A percentile compares a stretch with the other conserved stretches of the same genome.
Evolutionary conservation across 64 coral and sea anemone species (phyloP).

Genomic region (Orbicella faveolata): DNA sequence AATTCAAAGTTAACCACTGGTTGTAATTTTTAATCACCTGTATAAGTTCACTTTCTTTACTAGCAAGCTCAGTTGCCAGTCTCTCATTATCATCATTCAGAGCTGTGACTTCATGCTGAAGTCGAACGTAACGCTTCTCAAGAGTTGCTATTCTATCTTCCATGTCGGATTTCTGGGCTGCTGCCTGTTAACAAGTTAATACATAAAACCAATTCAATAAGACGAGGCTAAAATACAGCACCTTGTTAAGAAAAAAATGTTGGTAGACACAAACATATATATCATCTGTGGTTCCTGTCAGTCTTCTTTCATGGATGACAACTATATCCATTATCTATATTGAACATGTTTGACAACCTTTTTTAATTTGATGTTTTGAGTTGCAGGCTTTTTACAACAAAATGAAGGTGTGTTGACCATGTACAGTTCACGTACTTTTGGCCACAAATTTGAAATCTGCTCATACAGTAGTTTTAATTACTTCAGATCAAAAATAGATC

Average conservation of each 20-base stretch:
- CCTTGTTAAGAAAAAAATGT: not conserved
- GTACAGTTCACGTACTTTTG: too few relatives aligned
- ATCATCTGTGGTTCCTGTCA: too few relatives aligned
- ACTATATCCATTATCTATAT: too few relatives aligned
- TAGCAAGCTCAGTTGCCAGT: conserved; percentile 89
- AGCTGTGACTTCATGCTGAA: conserved; percentile 93
- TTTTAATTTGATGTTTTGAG: too few relatives aligned
- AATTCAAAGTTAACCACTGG: not conserved
- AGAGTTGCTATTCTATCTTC: conserved; percentile 91
- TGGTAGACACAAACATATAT: too few relatives aligned
- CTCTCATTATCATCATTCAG: conserved; percentile 96
- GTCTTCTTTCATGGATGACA: too few relatives aligned
- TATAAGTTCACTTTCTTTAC: conserved; percentile 88
- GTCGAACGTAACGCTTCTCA: conserved; percentile 88
- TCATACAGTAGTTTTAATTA: too few relatives aligned
- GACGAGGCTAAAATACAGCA: not conserved
- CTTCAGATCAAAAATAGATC: not conserved
- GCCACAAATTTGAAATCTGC: too few relatives aligned
- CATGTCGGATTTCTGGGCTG: conserved; percentile 97
- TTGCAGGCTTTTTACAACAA: too few relatives aligned
- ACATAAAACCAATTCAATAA: not conserved
- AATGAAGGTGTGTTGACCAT: too few relatives aligned
- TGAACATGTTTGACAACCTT: too few relatives aligned
- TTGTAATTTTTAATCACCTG: conserved; percentile 54
- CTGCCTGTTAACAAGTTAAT: conserved; percentile 55